A percentile compares a stretch with the other conserved stretches of the same genome.
These are phyloP conservation scores for Rattus rattus DNA, from an alignment of 2,113 vertebrate species.

Conservation along the genomic window DNA sequence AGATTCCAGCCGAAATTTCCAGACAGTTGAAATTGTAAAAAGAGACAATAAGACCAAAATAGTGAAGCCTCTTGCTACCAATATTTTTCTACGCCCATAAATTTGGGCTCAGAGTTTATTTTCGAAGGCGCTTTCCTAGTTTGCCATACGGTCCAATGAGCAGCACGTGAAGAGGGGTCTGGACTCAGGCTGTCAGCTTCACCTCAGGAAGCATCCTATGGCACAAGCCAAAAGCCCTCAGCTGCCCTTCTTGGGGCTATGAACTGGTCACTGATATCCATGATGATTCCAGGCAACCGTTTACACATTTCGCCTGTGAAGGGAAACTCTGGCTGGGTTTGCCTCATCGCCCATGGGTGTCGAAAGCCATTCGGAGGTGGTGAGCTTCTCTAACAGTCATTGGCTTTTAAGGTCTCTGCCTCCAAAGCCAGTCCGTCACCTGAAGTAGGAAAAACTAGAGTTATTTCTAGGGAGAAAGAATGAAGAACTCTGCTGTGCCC, in stretches of 20 bases:
- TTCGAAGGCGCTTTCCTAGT: background rate
- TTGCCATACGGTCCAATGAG: background rate
- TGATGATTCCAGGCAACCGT: background rate
- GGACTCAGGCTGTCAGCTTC: accelerated
- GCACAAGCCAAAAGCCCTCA: background rate
- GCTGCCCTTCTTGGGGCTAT: background rate
- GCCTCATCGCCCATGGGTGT: background rate
- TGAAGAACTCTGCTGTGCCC: background rate
- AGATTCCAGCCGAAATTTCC: background rate
- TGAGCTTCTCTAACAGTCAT: background rate
- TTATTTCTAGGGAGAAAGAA: background rate
- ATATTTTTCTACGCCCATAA: background rate
- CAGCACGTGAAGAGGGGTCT: accelerated
- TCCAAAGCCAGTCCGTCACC: background rate
- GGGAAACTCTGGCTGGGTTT: background rate
- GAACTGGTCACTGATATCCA: background rate
- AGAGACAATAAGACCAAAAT: background rate
- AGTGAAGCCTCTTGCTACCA: background rate
- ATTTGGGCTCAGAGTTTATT: background rate
- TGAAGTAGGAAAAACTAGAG: background rate
- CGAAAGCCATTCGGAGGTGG: background rate
- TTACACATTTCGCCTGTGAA: background rate
- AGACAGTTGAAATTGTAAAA: background rate
- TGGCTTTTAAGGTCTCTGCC: background rate
- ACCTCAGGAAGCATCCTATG: accelerated